Conservation (phyloP, 2,888 invertebrate species). For the Acrocyrtus sp. region DNA sequence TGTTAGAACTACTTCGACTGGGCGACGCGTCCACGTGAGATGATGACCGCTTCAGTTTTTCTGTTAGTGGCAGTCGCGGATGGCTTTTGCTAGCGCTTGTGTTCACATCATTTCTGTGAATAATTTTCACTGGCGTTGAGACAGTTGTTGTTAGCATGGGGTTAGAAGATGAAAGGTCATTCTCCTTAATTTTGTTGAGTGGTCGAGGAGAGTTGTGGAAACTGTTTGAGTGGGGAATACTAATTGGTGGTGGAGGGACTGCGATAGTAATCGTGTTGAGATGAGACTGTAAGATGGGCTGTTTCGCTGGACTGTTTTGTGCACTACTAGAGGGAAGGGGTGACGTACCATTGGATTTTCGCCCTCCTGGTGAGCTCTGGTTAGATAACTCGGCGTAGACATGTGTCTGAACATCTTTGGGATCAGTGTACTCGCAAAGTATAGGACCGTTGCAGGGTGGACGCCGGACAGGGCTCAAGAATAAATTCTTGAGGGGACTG, state of each 20-base stretch:
- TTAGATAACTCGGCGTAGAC: slow-evolving; percentile 61
- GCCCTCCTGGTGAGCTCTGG: slow-evolving; percentile 5
- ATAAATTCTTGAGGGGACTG: slow-evolving; percentile 14
- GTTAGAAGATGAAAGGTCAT: slow-evolving; percentile 35
- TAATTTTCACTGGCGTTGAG: slow-evolving; percentile 42
- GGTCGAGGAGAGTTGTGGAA: slow-evolving; percentile 48
- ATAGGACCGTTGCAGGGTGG: slow-evolving; percentile 42
- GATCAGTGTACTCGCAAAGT: slow-evolving; percentile 63
- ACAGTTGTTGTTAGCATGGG: slow-evolving; percentile 24
- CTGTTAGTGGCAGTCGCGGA: slow-evolving; percentile 12
- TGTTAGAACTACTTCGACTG: slow-evolving; percentile 17
- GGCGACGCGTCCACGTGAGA: slow-evolving; percentile 25
- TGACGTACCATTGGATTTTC: slow-evolving; percentile 11
- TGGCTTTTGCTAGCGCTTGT: neutral
- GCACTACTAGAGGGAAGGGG: slow-evolving; percentile 10
- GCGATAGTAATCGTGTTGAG: slow-evolving; percentile 46
- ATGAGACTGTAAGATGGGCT: slow-evolving; percentile 11
- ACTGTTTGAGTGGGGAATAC: slow-evolving; percentile 40
- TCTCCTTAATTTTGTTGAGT: slow-evolving; percentile 32
- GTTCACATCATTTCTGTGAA: slow-evolving; percentile 25
- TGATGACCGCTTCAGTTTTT: slow-evolving; percentile 40
- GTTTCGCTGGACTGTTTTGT: slow-evolving; percentile 6
- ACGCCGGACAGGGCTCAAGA: slow-evolving; percentile 14
- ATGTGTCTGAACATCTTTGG: slow-evolving; percentile 63
- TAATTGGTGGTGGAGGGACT: slow-evolving; percentile 46